phyloP scores from a whole-genome alignment of 2,797 vertebrate genomes.

The Lycodopsis pacificus region DNA sequence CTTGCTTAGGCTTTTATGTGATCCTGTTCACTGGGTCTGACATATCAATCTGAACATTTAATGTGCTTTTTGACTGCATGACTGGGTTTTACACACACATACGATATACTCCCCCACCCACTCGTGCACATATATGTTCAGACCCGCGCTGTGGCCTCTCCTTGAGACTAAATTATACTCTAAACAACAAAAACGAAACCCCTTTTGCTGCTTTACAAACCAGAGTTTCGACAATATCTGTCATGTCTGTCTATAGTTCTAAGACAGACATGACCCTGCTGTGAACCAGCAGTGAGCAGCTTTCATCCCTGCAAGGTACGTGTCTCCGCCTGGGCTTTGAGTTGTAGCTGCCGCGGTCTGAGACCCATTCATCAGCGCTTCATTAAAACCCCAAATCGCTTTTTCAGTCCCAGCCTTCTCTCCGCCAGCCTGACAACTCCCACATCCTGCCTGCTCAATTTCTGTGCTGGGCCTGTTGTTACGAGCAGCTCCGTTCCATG shows the following conservation, averaged over 20 bases:
- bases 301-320: constrained; percentile 61
- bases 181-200: not conserved
- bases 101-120: not conserved
- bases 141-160: not conserved
- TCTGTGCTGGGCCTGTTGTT: constrained; percentile 48
- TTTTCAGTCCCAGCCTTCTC: constrained; percentile 66
- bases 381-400: constrained; percentile 80
- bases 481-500: constrained; percentile 38
- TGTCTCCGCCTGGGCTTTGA: constrained; percentile 70
- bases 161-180: not conserved
- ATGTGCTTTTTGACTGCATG: constrained; percentile 51
- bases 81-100: constrained; percentile 50
- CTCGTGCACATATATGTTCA: constrained; percentile 17
- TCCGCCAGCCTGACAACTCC: constrained; percentile 55
- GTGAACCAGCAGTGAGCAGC: constrained; percentile 63
- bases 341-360: constrained; percentile 72
- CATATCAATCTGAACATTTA: constrained; percentile 63
- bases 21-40: constrained; percentile 47
- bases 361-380: constrained; percentile 75
- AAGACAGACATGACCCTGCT: constrained; percentile 35
- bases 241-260: constrained; percentile 22
- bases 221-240: constrained; percentile 28
- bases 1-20: constrained; percentile 48
- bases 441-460: constrained; percentile 62
- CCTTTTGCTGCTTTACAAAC: constrained; percentile 14